Percentiles rank a stretch among this genome's conserved stretches.
Evolutionary conservation across 2,888 invertebrate species (phyloP).

Genomic region (Nebria salina): DNA sequence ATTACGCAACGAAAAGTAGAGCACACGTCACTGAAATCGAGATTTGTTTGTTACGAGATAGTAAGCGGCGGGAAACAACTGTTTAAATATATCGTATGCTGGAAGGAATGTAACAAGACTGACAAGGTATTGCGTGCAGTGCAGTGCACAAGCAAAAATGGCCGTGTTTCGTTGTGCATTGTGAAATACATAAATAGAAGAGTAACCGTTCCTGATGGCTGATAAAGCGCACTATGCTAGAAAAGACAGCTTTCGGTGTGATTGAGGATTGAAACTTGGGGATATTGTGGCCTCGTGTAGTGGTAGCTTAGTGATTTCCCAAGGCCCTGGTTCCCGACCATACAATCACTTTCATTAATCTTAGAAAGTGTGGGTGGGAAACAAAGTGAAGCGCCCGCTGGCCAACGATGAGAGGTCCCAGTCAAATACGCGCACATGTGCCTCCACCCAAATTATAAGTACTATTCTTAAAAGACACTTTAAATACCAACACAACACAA

Average conservation of each 20-base stretch:
- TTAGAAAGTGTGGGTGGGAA: constrained; percentile 18
- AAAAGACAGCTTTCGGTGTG: constrained; percentile 41
- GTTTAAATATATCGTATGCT: neutral
- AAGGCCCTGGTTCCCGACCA: constrained; percentile 44
- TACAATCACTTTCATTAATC: constrained; percentile 46
- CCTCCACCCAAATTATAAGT: constrained; percentile 20
- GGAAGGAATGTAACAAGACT: constrained; percentile 28
- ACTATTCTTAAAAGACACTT: no score
- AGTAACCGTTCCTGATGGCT: constrained; percentile 12
- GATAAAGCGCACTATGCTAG: constrained; percentile 1
- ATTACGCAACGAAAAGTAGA: constrained; percentile 19
- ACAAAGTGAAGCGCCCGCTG: neutral
- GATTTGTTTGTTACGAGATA: constrained; percentile 44
- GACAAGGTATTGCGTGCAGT: neutral
- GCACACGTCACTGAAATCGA: constrained; percentile 35
- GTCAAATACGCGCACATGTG: constrained; percentile 4
- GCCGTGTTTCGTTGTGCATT: neutral
- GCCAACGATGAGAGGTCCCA: neutral
- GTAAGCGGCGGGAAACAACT: constrained; percentile 28
- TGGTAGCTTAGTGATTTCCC: constrained; percentile 47
- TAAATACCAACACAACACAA: no score
- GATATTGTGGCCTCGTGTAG: constrained; percentile 44
- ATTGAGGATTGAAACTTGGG: constrained; percentile 46
- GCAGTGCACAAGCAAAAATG: neutral
- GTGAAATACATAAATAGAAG: neutral